A percentile compares a stretch with the other conserved stretches of the same genome.
Conservation (phyloP, 1,140 invertebrate species). For the Thalassaphorura encarpata region DNA sequence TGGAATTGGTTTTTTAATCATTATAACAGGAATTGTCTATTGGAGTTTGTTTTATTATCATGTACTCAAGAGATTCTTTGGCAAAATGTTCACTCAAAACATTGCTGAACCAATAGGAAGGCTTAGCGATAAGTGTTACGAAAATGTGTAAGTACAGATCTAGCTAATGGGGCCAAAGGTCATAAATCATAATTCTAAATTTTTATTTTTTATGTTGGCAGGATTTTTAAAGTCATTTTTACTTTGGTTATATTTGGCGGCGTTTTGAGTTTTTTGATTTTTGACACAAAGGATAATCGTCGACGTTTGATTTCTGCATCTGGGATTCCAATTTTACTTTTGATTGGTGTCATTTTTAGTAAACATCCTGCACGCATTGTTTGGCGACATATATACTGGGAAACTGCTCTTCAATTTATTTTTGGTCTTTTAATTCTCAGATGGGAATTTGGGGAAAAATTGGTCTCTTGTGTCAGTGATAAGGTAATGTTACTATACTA, state of each 20-base stretch:
- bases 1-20: slow-evolving; percentile 61
- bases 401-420: slow-evolving; percentile 70
- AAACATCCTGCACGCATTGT: slow-evolving; percentile 47
- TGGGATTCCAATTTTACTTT: slow-evolving; percentile 46
- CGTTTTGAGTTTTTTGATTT: slow-evolving; percentile 29
- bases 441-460: slow-evolving; percentile 61
- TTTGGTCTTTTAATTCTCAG: slow-evolving; percentile 78
- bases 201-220: too few species aligned
- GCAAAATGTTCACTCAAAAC: too few species aligned
- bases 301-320: slow-evolving; percentile 48
- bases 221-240: too few species aligned
- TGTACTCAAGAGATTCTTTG: too few species aligned
- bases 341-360: slow-evolving; percentile 46
- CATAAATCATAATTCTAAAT: too few species aligned
- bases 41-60: slow-evolving; percentile 53
- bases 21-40: slow-evolving; percentile 53
- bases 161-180: too few species aligned
- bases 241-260: slow-evolving; percentile 4
- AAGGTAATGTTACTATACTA: too few species aligned
- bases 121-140: too few species aligned
- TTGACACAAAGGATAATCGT: slow-evolving; percentile 35
- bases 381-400: slow-evolving; percentile 69
- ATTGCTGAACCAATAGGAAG: too few species aligned
- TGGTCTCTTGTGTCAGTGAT: slow-evolving; percentile 69
- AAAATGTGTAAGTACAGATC: too few species aligned